Evolutionary conservation across 2,888 invertebrate species (phyloP).

Genomic region (Syritta pipiens): DNA sequence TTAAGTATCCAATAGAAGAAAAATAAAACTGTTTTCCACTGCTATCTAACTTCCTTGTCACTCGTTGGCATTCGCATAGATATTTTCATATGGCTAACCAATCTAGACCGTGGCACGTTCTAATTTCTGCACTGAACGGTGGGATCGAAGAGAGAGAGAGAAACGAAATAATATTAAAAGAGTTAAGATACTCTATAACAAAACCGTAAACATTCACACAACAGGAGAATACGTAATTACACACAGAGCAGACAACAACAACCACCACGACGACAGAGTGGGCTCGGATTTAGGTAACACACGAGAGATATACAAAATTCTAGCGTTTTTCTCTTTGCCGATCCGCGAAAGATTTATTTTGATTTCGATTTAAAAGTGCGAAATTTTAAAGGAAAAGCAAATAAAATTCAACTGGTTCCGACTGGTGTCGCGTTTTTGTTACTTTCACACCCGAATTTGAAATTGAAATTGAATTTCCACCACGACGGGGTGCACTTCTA

Average conservation of each 20-base stretch:
- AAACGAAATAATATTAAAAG: neutral
- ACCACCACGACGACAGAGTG: slow-evolving; percentile 29
- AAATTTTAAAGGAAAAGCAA: too few species aligned
- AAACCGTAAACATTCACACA: slow-evolving; percentile 61
- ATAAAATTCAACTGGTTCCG: too few species aligned
- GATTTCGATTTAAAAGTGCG: too few species aligned
- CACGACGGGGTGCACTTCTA: slow-evolving; percentile 55
- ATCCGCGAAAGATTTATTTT: too few species aligned
- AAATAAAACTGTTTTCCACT: too few species aligned
- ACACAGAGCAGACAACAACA: neutral
- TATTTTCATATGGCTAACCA: slow-evolving; percentile 25
- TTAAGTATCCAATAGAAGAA: slow-evolving; percentile 34
- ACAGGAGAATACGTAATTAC: slow-evolving; percentile 57
- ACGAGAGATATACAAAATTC: too few species aligned
- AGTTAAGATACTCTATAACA: slow-evolving; percentile 24
- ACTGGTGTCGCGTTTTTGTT: too few species aligned
- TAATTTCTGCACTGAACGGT: slow-evolving; percentile 46
- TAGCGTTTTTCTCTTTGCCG: too few species aligned
- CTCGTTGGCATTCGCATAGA: slow-evolving; percentile 45
- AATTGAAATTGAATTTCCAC: slow-evolving; percentile 54
- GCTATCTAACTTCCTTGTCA: slow-evolving; percentile 59
- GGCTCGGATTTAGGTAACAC: too few species aligned
- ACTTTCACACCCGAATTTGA: slow-evolving; percentile 56
- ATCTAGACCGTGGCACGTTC: slow-evolving; percentile 38
- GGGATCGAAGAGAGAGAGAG: slow-evolving; percentile 39